Base-by-base conservation (phyloP, 2,113 vertebrate species). In the Eonycteris spelaea region DNA sequence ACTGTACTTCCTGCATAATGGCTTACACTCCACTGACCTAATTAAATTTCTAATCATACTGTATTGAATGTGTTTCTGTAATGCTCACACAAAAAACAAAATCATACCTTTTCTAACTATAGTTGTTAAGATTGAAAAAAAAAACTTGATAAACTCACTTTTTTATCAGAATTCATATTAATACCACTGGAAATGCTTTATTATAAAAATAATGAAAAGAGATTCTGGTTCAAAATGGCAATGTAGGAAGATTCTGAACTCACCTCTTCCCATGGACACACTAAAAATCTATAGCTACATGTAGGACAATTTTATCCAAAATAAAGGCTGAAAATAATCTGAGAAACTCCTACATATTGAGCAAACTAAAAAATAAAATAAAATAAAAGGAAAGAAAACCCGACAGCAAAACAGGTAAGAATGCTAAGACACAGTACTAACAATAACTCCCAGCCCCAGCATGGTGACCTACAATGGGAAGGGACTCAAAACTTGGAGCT, bases 1-100 rank as follows among this genome's bases (percentile, higher is more conserved):
- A 84, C 38, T 95, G 21, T 90, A 28, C 14, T 92, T 43, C 16
- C 71, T 71, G 14, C 78, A 15, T 85, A 94, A 85, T 80, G 38
- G 57, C 79, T 96, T 74, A 95, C n/a, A 83, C 33, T 82, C 14
- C 43, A 94, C 9, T 89, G 68, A 59, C 63, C 51, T 94, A 67
- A 93, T 90, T 92, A 94, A 82, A 94, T 51, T 96, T 77, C 35
- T 94, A 98, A 95, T 97, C 95, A 88, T 82, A 86, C 43, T 55
- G 24, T 87, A 84, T 84, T 90, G 38, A 96, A 94, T 28, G 5
- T 57, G 53, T 88, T 26, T 94, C 19, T 95, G 38, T 86, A 83
- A 92, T 94, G 68, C 51, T 95, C 14, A 78, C 18, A 77, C 15
- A 79, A 3, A 82, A 68, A 77, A 75, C 18, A 94, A 78, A 94